Base-by-base conservation (phyloP, 2,888 invertebrate genomes). In the Tetragonula carbonaria region DNA sequence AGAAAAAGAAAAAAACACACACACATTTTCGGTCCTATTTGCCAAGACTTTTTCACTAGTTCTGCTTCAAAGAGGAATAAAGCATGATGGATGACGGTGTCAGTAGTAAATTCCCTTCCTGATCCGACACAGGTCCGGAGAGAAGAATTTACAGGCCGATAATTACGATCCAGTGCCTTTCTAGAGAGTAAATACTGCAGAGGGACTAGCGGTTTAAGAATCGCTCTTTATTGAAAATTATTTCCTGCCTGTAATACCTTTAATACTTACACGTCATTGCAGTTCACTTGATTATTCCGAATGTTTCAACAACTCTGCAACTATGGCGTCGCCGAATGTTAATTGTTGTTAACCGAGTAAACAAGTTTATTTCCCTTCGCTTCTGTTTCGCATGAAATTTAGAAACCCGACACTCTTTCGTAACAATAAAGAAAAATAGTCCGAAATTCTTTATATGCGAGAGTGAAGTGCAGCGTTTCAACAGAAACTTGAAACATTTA, bases 61-160 rank as follows among this genome's bases (percentile, higher is more conserved):
- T 63, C 62, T n/a, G 21, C 79, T 59, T 78, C 74, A 86, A 82
- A 76, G 78, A 50, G 75, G 76, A 80, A 76, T 84, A 72, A 88
- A 82, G 86, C 70, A 59, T 51, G 59, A 50, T 57, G 59, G 38
- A 63, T 66, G 51, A 1, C 28, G 45, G 63, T 65, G 84, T 75
- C 79, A 38, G 72, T 57, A 63, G 78, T 78, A 79, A 77, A 84
- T 86, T 86, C 65, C 66, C 51, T 72, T 57, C 67, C 77, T 70
- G 65, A 80, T 80, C 71, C 80, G 77, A 66, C 75, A n/a, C 70
- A 51, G 75, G 76, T 23, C 62, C 50, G 59, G 59, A 3, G 66
- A 71, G 71, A 70, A 74, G 59, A 76, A 81, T 75, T 65, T 70
- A 62, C 75, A 18, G 57, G n/a, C 33, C 73, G 74, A 74, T 79